Evolutionary conservation across 1,140 invertebrate genomes (phyloP).

Genomic region (Laupala kohalensis): DNA sequence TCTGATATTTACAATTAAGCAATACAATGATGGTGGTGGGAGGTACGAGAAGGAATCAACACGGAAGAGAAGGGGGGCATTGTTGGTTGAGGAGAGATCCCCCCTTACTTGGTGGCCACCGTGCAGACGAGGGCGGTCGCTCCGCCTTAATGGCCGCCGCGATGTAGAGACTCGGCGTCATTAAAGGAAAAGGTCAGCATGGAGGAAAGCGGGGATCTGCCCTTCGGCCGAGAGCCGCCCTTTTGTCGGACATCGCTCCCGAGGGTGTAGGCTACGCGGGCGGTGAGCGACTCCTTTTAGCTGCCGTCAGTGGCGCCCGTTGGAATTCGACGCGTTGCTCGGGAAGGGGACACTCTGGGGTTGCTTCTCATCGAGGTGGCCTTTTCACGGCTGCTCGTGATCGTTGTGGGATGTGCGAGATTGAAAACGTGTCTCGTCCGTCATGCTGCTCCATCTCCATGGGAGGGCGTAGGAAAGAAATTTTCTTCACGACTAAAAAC

Average conservation of each 20-base stretch:
- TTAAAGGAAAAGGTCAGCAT: background rate
- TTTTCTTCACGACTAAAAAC: too few species aligned
- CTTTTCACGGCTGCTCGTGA: too few species aligned
- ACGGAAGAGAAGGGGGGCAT: too few species aligned
- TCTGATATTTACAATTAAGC: too few species aligned
- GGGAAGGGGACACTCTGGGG: background rate
- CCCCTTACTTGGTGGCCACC: too few species aligned
- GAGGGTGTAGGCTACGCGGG: background rate
- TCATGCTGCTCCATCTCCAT: too few species aligned
- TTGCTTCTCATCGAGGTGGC: background rate
- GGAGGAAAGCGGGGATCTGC: background rate
- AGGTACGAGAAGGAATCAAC: background rate
- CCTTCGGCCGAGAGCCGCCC: background rate
- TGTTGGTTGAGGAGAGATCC: background rate
- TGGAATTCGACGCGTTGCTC: background rate
- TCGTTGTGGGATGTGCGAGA: too few species aligned
- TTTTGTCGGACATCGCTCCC: background rate
- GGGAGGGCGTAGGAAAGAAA: too few species aligned
- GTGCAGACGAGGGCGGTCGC: too few species aligned
- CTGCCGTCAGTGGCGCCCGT: background rate
- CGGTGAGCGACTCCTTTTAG: background rate
- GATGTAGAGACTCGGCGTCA: background rate
- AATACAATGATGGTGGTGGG: background rate
- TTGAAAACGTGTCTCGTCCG: too few species aligned
- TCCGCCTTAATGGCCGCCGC: background rate